These are phyloP conservation scores for Heliconius himera DNA, from an alignment of 1,140 invertebrate species.

Conservation along the genomic window DNA sequence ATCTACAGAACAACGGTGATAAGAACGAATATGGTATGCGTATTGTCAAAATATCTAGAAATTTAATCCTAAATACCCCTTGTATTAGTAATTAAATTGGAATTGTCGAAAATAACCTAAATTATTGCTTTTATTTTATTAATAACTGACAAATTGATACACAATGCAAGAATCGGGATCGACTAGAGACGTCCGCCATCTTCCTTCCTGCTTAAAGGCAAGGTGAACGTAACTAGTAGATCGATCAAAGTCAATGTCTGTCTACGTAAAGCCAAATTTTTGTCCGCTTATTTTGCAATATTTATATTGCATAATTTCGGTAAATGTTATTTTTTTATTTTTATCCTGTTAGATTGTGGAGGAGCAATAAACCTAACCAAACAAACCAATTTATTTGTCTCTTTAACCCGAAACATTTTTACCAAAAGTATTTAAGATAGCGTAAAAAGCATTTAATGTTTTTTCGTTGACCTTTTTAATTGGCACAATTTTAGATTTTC, in stretches of 20 bases:
- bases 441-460: conserved; percentile 1
- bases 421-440: not conserved
- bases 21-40: conserved; percentile 53
- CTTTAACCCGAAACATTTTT: not conserved
- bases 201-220: not conserved
- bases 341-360: not conserved
- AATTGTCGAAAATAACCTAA: not conserved
- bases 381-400: not conserved
- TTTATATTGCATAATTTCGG: not conserved
- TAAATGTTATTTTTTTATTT: not conserved
- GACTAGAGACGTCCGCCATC: not conserved
- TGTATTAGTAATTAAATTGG: not conserved
- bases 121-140: not conserved
- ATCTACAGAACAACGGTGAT: conserved; percentile 59
- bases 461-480: conserved; percentile 7
- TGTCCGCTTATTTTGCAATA: not conserved
- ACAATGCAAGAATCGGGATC: not conserved
- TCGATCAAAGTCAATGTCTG: conserved; percentile 3
- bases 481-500: conserved; percentile 18
- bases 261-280: not conserved
- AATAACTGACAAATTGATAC: not conserved
- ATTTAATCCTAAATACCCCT: not conserved
- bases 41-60: conserved; percentile 49
- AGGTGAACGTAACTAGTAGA: not conserved
- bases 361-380: not conserved